A percentile compares a stretch with the other conserved stretches of the same genome.
Evolutionary conservation across 2,113 vertebrate genomes (phyloP).

Genomic region (Megaleporinus macrocephalus): DNA sequence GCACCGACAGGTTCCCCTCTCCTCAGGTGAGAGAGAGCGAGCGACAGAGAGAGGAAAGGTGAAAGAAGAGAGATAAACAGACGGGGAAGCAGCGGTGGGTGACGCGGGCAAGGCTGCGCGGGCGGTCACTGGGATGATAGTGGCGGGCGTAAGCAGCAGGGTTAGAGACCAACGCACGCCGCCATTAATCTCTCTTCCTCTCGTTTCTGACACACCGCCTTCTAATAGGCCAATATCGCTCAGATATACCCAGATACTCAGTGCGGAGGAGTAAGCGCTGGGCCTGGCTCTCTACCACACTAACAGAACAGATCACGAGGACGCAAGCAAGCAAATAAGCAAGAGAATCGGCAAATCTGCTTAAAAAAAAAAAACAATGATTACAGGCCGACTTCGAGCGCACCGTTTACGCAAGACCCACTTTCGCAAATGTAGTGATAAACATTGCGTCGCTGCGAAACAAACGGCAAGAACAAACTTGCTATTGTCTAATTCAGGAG

Average conservation of each 20-base stretch:
- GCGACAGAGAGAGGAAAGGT: conserved; percentile 17
- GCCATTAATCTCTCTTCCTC: conserved; percentile 53
- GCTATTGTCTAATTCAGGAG: background rate
- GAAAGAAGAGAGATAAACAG: conserved; percentile 51
- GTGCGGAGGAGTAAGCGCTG: background rate
- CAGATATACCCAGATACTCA: conserved; percentile 22
- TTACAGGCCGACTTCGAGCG: background rate
- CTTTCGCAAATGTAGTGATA: background rate
- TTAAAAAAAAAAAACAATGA: background rate
- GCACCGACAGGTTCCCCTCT: conserved; percentile 51
- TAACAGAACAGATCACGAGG: background rate
- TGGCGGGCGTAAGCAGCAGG: conserved; percentile 6
- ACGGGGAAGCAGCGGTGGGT: conserved; percentile 28
- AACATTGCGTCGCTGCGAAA: background rate
- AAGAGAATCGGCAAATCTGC: background rate
- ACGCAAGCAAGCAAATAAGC: background rate
- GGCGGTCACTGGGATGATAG: conserved; percentile 45
- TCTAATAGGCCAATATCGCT: conserved; percentile 27
- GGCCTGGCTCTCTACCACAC: background rate
- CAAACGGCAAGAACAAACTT: background rate
- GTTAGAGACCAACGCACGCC: conserved; percentile 44
- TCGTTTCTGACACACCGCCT: conserved; percentile 24
- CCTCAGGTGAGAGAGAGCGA: conserved; percentile 52
- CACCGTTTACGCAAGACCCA: background rate
- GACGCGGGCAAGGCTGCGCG: conserved; percentile 37